A percentile compares a stretch with the other conserved stretches of the same genome.
phyloP scores from a whole-genome alignment of 2,888 invertebrate species.

The Drosophila koepferae region DNA sequence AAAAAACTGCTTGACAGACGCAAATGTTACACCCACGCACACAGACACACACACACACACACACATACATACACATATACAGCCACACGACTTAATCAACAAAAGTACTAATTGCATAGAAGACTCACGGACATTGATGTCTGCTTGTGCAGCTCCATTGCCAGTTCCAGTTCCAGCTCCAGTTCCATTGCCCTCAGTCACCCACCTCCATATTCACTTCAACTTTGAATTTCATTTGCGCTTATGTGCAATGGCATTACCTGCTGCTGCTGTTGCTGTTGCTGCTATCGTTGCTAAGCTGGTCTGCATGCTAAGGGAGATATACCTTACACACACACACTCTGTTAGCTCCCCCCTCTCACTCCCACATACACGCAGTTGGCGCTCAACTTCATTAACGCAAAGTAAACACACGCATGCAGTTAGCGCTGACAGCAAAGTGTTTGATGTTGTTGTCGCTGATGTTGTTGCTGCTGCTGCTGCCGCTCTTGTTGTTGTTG shows the following conservation, averaged over 20 bases:
- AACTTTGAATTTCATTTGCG: constrained; percentile 74
- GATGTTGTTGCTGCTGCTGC: constrained; percentile 71
- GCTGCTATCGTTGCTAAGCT: constrained; percentile 52
- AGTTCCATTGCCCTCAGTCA: background rate
- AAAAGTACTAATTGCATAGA: constrained; percentile 80
- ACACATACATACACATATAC: background rate
- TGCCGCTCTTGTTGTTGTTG: constrained; percentile 46
- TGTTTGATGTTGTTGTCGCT: constrained; percentile 72
- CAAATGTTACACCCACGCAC: constrained; percentile 16
- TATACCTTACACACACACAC: constrained; percentile 15
- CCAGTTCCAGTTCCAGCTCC: constrained; percentile 15
- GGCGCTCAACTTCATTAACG: constrained; percentile 77
- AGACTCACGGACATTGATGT: constrained; percentile 76
- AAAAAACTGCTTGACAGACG: constrained; percentile 18
- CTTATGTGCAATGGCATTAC: constrained; percentile 69
- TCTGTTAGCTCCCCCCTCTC: background rate
- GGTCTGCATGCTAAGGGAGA: constrained; percentile 33
- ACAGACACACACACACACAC: too few species aligned
- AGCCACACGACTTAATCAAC: constrained; percentile 72
- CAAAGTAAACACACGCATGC: constrained; percentile 80
- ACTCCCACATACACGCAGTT: constrained; percentile 12
- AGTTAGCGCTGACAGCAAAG: constrained; percentile 67
- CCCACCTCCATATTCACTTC: constrained; percentile 36
- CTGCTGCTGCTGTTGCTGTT: constrained; percentile 27
- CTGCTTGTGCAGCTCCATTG: constrained; percentile 37